Conservation (phyloP, 2,113 vertebrate species). For the Seriola dumerili region DNA sequence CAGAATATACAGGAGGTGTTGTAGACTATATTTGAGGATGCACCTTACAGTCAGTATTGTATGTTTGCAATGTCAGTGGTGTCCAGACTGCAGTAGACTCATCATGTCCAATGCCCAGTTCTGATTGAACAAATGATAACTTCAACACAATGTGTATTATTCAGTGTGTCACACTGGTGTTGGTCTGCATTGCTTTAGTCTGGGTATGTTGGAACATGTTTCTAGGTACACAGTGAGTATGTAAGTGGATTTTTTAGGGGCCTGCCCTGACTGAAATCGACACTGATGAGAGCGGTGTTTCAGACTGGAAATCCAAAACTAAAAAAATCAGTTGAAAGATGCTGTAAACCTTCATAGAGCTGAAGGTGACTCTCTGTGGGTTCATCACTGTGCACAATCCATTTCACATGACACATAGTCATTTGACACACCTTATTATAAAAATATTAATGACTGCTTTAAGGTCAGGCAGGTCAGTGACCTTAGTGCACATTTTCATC, state of each 20-base stretch:
- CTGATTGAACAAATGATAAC: neutral
- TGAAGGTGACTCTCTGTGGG: neutral
- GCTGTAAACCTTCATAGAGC: neutral
- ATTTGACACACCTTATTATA: neutral
- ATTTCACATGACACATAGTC: neutral
- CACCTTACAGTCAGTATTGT: neutral
- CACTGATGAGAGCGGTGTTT: neutral
- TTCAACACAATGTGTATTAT: neutral
- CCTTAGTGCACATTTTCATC: neutral
- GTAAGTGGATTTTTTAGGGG: neutral
- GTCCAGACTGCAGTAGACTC: neutral
- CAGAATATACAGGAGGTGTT: slow-evolving; percentile 1
- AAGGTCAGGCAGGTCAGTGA: neutral
- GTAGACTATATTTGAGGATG: neutral
- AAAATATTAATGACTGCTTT: neutral
- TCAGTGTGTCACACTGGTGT: neutral
- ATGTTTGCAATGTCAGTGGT: neutral
- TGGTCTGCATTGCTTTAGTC: neutral
- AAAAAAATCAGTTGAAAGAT: too few species aligned
- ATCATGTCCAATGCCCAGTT: neutral
- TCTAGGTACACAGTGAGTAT: neutral
- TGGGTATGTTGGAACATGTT: slow-evolving; percentile 7
- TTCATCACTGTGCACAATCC: neutral
- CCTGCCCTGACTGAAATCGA: neutral
- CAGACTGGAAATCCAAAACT: neutral